phyloP scores from a whole-genome alignment of 2,797 vertebrate genomes.

The Vultur gryphus region DNA sequence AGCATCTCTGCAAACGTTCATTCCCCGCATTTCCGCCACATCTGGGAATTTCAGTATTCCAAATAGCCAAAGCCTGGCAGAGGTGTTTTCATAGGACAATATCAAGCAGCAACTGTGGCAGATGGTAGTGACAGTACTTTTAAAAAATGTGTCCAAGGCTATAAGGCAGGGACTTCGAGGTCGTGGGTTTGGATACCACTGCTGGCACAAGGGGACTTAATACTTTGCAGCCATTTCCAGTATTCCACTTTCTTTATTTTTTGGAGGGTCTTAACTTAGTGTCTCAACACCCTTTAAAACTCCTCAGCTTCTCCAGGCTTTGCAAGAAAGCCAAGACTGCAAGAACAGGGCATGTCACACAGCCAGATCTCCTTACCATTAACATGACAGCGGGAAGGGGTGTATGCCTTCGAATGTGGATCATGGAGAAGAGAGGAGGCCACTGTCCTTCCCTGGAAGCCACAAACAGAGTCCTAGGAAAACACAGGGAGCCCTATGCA shows the following conservation, averaged over 20 bases:
- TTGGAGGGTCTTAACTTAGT: not conserved
- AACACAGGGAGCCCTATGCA: not conserved
- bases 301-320: not conserved
- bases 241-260: not conserved
- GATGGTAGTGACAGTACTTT: not conserved
- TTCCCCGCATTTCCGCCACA: not conserved
- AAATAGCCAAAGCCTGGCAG: not conserved
- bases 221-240: not conserved
- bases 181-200: not conserved
- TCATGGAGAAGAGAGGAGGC: constrained; percentile 76
- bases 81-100: not conserved
- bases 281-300: not conserved
- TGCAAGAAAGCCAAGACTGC: not conserved
- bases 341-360: not conserved
- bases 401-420: constrained; percentile 71
- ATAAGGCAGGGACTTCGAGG: not conserved
- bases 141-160: not conserved
- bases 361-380: constrained; percentile 62
- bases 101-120: not conserved
- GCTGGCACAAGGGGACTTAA: not conserved
- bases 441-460: constrained; percentile 75
- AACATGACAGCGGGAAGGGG: constrained; percentile 72
- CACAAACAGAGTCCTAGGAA: constrained; percentile 72
- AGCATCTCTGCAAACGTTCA: not conserved
- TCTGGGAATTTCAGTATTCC: not conserved